Evolutionary conservation across 2,113 vertebrate species (phyloP), one percentile per base, ranked within the genome.

Genomic region (Silurus glanis): DNA sequence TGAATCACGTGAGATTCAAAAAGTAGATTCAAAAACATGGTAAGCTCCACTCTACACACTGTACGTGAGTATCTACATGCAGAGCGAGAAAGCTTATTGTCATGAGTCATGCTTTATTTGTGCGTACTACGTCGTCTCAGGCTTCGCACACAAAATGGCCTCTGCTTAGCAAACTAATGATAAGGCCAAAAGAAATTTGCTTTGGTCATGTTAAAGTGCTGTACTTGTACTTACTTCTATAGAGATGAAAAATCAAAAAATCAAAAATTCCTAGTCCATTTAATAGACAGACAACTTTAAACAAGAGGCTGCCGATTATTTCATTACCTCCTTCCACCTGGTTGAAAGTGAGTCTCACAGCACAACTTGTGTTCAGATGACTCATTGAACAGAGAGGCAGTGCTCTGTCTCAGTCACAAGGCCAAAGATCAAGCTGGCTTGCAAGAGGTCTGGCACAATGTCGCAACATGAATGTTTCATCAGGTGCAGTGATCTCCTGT

Each of bases 401-500:
- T 17, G 7, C 71, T 37, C 9, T n/a, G 87, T 91, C 87, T 89
- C 28, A 75, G 83, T 56, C 87, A 71, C 14, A 62, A 85, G 91
- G 90, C 82, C 88, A 93, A 92, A 94, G 94, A 92, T 93, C 91
- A 88, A 12, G 56, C 85, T 83, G 91, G 92, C 91, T 93, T 93
- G 90, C 83, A 85, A 45, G 90, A 83, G 90, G 87, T 84, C 88
- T 87, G 89, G 84, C 89, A 91, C 86, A 86, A 49, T 49, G 87
- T 94, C 92, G 92, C 92, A 89, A 94, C 94, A 94, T 83, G 58
- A 58, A 23, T 81, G 88, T 90, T 89, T 93, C 92, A 89, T 95
- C 93, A 93, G 93, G 94, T 94, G 91, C 91, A 84, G 91, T 90
- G 91, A 92, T 92, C 91, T 90, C 83, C 45, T 86, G 92, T 92